Percentiles rank a stretch among this genome's conserved stretches.
These are phyloP conservation scores for Thamnophis sirtalis DNA, from an alignment of 2,113 vertebrate species.

Conservation along the genomic window DNA sequence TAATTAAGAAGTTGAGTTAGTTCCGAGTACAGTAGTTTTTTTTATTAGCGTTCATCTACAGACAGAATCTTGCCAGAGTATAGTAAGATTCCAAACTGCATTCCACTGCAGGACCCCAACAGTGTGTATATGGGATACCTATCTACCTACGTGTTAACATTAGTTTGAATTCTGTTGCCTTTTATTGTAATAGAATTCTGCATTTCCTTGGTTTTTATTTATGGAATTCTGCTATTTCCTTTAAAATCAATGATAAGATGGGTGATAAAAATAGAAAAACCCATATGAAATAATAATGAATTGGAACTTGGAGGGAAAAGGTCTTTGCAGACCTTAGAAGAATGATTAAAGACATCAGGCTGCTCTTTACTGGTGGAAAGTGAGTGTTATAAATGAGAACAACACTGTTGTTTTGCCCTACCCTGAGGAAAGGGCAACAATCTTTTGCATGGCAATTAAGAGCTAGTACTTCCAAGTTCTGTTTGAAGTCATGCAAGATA, in stretches of 20 bases:
- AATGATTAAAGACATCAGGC: slow-evolving; percentile 47
- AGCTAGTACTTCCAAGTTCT: slow-evolving; percentile 49
- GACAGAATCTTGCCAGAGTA: neutral
- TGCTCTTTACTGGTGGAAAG: slow-evolving; percentile 39
- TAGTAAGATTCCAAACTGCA: neutral
- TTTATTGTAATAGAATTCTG: neutral
- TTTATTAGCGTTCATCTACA: neutral
- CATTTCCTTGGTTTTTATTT: neutral
- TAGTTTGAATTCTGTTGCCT: neutral
- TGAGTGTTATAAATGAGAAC: slow-evolving; percentile 34
- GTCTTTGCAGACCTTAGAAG: slow-evolving; percentile 40
- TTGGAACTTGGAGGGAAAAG: slow-evolving; percentile 2
- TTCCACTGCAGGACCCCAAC: neutral
- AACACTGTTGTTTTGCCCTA: slow-evolving; percentile 44
- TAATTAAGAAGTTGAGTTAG: neutral
- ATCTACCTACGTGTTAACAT: neutral
- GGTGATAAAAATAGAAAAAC: slow-evolving; percentile 2
- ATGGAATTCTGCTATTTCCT: neutral
- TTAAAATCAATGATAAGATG: neutral
- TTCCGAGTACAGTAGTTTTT: neutral
- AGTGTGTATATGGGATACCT: neutral
- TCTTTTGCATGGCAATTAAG: slow-evolving; percentile 55
- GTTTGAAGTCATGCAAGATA: slow-evolving; percentile 20
- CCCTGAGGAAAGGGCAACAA: slow-evolving; percentile 40
- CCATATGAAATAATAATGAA: slow-evolving; percentile 21